Evolutionary conservation across 2,888 invertebrate species (phyloP), one percentile per base, ranked within the genome.

Genomic region (Oxystoma pomonae): DNA sequence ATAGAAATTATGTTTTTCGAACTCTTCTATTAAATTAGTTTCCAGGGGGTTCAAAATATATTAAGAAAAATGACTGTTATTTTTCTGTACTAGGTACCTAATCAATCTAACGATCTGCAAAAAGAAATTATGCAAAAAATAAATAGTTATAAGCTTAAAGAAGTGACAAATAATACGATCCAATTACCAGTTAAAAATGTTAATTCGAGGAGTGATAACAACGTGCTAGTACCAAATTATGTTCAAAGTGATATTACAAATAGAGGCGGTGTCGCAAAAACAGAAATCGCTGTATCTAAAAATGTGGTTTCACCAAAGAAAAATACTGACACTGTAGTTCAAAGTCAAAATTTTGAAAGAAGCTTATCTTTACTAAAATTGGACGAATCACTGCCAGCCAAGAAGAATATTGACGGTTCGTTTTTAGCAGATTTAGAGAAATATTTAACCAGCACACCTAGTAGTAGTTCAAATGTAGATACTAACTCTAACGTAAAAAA

Each of bases 371-470:
- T 67, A 20, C 59, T 73, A 55, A 73, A 67, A 51, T 57, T 74
- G 19, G 64, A 70, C 2, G 70, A 71, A 20, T 35, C 35, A 7
- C 60, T 67, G 17, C 66, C 70, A 3, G 55, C 56, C n/a, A 70
- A 69, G n/a, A 66, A 68, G 12, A 61, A 61, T 16, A 59, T 65
- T 16, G 69, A 75, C 72, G 81, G 84, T 7, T 83, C 82, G 16
- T 88, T 89, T 67, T 81, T 88, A 50, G 85, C 84, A 0, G 88
- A 89, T 72, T 75, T 89, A 58, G 89, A 90, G 74, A 88, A 87
- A 69, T 85, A 84, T 70, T 78, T 89, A 16, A 63, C 74, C 50
- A 69, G 68, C 3, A 74, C 73, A 63, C 71, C 68, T 20, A 70
- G 65, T 56, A 68, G 62, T 18, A 59, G 60, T 50, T 17, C 53